Percentiles rank a stretch among this genome's conserved stretches.
Conservation (phyloP, 2,888 invertebrate genomes). For the Rhyacophila evoluta region DNA sequence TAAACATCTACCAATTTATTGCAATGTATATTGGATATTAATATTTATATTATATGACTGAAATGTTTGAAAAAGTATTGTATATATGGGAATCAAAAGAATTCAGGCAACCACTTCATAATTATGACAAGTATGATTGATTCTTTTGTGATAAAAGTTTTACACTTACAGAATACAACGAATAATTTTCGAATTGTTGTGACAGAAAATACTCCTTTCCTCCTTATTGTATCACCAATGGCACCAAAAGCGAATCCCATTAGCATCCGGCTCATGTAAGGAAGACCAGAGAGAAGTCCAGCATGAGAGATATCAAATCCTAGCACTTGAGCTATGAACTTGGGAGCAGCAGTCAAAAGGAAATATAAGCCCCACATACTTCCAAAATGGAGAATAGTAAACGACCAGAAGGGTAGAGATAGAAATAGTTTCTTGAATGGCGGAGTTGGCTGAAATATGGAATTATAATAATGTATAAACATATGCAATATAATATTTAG, state of each 20-base stretch:
- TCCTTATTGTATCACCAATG: conserved; percentile 74
- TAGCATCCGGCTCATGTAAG: conserved; percentile 77
- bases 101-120: no score
- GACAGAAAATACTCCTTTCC: conserved; percentile 63
- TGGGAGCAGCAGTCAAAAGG: conserved; percentile 81
- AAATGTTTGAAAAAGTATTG: no score
- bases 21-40: no score
- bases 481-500: no score
- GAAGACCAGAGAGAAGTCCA: conserved; percentile 77
- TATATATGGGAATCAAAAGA: no score
- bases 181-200: conserved; percentile 76
- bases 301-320: conserved; percentile 79
- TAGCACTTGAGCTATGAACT: conserved; percentile 78
- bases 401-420: conserved; percentile 78
- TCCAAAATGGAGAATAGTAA: conserved; percentile 78
- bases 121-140: no score
- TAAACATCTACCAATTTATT: no score
- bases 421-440: conserved; percentile 74
- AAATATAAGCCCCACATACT: conserved; percentile 83
- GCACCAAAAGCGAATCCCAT: conserved; percentile 79
- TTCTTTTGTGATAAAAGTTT: no score
- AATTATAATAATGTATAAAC: no score
- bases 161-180: conserved; percentile 73
- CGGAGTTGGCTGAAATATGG: conserved; percentile 73
- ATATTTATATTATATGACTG: no score